These are phyloP conservation scores for Metopolophium dirhodum DNA, from an alignment of 1,140 invertebrate genomes.

Conservation along the genomic window DNA sequence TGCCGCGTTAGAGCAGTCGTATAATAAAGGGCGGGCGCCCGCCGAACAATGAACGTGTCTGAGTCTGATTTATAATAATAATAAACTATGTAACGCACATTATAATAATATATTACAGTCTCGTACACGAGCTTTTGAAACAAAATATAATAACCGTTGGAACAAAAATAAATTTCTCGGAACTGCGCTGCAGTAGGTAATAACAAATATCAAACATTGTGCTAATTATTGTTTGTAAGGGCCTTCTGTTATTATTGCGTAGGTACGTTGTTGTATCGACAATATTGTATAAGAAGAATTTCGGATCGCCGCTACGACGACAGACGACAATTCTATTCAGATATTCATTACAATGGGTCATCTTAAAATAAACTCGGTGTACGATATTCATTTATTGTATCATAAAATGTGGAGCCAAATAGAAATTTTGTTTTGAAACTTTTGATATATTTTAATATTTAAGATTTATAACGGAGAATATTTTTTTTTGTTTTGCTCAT, in stretches of 20 bases:
- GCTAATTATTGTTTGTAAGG: neutral
- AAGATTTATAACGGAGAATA: no score
- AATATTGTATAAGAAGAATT: neutral
- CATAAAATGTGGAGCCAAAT: neutral
- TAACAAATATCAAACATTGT: neutral
- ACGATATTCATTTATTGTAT: neutral
- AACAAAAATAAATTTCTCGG: neutral
- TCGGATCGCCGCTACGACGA: neutral
- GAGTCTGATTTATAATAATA: conserved; percentile 17
- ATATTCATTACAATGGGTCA: neutral
- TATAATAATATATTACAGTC: conserved; percentile 5
- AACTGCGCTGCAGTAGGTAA: neutral
- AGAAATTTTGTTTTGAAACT: neutral
- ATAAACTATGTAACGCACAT: neutral
- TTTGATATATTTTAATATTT: neutral
- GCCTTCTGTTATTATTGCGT: neutral
- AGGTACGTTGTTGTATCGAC: no score
- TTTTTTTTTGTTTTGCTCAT: no score
- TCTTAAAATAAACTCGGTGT: neutral
- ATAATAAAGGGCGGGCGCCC: neutral
- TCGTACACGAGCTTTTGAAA: neutral
- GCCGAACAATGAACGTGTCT: neutral
- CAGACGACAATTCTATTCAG: neutral
- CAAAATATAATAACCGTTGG: neutral
- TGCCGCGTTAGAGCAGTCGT: neutral